Evolutionary conservation across 2,888 invertebrate genomes (phyloP), one percentile per base, ranked within the genome.

Genomic region (Oligia latruncula): DNA sequence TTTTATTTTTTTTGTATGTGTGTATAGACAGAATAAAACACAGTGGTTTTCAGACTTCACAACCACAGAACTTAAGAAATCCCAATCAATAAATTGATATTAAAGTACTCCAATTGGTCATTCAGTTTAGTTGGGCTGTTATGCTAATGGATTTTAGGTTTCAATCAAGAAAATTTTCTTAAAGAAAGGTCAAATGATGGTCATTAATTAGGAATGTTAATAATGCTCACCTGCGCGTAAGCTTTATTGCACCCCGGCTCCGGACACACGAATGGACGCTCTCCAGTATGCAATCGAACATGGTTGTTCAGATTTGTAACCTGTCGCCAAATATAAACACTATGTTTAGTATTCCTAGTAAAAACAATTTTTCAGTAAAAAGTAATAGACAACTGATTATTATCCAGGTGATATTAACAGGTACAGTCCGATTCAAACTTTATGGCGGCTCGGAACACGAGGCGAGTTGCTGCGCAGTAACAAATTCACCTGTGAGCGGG

Each of bases 271-370:
- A 95, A 97, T 0, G 97, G 97, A 40, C 97, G 92, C 92, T 97
- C 97, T 43, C 97, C 97, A 0, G 97, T 97, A 86, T 97, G 97
- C 15, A 97, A 92, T n/a, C 97, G 94, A 49, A 97, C 95, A 84
- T 97, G 97, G 84, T 97, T 97, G 89, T 97, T 97, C 75, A 97
- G 91, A 87, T 97, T 97, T 20, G 97, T 97, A 79, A 97, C 96
- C 97, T 97, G 90, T 73, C 85, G 29, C 8, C 9, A 62, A 74
- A 52, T 67, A 62, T n/a, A 67, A 75, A 55, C 43, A 35, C 1
- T 66, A 55, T 68, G 8, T 23, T 29, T 43, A 43, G 13, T 60
- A 46, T 11, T 35, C 35, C 35, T 20, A 64, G 9, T 64, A 35
- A 64, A 64, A 20, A 20, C 9, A 8, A 9, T 64, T 64, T 35